These are phyloP conservation scores for Tolypeutes matacus DNA, from an alignment of 2,797 vertebrate species.

Conservation along the genomic window DNA sequence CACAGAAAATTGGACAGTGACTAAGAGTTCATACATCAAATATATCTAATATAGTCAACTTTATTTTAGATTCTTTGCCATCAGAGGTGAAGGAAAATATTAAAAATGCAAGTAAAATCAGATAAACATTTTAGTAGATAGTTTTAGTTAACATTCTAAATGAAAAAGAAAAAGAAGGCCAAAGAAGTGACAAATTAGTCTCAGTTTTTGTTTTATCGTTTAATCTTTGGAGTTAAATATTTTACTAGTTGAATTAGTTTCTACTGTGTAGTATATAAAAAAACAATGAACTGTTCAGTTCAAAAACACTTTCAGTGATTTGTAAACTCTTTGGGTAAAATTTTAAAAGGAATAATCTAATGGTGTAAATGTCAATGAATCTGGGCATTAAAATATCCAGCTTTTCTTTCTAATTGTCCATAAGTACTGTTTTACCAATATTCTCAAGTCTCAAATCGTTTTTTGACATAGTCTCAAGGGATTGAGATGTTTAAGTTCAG, in stretches of 20 bases:
- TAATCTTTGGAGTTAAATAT: neutral
- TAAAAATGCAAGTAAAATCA: slow-evolving; percentile 6
- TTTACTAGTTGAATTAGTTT: neutral
- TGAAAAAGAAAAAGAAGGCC: neutral
- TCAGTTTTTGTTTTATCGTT: neutral
- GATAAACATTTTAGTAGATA: neutral
- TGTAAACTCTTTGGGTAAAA: neutral
- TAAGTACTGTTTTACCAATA: no score
- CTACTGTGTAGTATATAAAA: neutral
- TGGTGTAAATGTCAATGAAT: neutral
- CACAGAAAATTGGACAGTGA: neutral
- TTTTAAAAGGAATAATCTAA: neutral
- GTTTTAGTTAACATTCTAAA: neutral
- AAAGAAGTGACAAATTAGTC: neutral
- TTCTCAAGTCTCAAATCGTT: no score
- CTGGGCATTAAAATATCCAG: neutral
- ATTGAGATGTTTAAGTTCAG: neutral
- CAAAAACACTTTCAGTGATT: neutral
- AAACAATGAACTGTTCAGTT: neutral
- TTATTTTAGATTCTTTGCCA: neutral
- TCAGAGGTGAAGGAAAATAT: neutral
- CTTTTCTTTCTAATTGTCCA: neutral
- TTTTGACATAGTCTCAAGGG: neutral
- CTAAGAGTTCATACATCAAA: neutral
- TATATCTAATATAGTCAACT: neutral